Evolutionary conservation across 1,140 invertebrate species (phyloP).

Genomic region (Xylocopa sonorina): DNA sequence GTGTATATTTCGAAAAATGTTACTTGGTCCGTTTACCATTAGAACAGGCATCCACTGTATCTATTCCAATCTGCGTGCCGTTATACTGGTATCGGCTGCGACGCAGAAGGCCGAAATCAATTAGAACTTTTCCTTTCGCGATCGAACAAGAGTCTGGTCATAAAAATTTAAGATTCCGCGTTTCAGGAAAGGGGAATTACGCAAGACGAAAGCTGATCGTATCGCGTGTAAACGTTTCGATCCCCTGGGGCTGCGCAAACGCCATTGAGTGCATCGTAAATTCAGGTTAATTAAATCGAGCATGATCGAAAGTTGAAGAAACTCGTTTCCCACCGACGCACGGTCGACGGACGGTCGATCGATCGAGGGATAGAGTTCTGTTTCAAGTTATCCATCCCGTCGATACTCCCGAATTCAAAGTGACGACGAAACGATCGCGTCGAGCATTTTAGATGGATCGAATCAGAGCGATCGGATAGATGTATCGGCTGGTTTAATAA

Average conservation of each 20-base stretch:
- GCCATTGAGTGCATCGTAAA: not conserved
- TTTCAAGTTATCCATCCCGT: no score
- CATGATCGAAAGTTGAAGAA: constrained; percentile 23
- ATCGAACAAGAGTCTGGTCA: no score
- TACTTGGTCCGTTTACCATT: no score
- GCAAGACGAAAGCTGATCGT: not conserved
- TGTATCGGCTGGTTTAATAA: not conserved
- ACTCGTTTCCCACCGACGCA: not conserved
- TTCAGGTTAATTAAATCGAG: constrained; percentile 20
- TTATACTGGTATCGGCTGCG: no score
- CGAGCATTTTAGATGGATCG: not conserved
- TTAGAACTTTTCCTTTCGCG: no score
- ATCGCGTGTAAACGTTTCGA: not conserved
- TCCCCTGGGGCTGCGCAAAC: not conserved
- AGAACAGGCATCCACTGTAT: no score
- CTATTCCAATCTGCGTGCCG: no score
- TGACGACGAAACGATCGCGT: not conserved
- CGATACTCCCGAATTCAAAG: no score
- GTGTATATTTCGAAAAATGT: no score
- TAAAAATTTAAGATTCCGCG: not conserved
- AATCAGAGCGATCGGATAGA: not conserved
- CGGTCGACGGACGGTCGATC: not conserved
- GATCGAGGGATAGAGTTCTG: not conserved
- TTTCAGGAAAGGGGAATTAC: not conserved
- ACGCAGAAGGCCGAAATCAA: no score